Conservation (phyloP, 2,797 vertebrate species). For the Malacoctenus gilli region DNA sequence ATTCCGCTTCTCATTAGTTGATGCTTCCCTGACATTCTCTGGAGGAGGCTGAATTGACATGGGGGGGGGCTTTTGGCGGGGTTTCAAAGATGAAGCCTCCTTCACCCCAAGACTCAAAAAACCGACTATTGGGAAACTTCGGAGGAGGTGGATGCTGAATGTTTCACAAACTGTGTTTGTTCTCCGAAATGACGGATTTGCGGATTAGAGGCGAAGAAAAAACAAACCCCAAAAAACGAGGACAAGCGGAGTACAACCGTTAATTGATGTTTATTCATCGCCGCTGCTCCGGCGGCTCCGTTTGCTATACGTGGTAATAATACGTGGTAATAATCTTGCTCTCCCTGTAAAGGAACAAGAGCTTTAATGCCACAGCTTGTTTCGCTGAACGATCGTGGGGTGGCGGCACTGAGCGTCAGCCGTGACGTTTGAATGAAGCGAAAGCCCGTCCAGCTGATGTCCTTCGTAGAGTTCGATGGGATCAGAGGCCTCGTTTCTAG, state of each 20-base stretch:
- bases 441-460: no score
- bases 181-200: slow-evolving; percentile 35
- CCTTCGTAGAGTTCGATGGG: no score
- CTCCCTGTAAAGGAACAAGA: no score
- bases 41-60: slow-evolving; percentile 12
- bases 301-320: not conserved
- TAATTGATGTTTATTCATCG: slow-evolving; percentile 27
- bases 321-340: no score
- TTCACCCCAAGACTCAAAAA: slow-evolving; percentile 4
- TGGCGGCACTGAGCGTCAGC: no score
- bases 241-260: slow-evolving; percentile 1
- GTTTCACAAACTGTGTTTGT: slow-evolving; percentile 31
- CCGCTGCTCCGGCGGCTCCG: not conserved
- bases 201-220: slow-evolving; percentile 29
- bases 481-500: no score
- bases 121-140: slow-evolving; percentile 23
- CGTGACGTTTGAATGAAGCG: no score
- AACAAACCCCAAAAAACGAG: no score
- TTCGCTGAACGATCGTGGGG: no score
- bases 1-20: slow-evolving; percentile 9
- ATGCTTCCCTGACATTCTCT: not conserved
- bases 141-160: not conserved
- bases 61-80: slow-evolving; percentile 9
- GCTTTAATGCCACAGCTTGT: no score
- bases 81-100: slow-evolving; percentile 8